Base-by-base conservation (phyloP, 1,140 invertebrate genomes). In the Rhynchophorus ferrugineus region DNA sequence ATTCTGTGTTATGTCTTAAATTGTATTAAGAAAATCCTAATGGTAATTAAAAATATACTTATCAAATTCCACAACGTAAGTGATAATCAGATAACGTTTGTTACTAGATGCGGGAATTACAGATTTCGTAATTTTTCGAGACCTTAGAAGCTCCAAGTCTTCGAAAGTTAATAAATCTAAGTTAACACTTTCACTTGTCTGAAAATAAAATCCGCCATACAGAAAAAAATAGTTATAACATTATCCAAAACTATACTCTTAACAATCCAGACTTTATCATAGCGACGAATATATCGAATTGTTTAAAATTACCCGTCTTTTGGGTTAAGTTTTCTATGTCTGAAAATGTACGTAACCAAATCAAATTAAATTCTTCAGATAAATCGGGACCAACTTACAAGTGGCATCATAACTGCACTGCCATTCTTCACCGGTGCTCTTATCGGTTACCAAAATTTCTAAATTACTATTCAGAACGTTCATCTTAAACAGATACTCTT, bases 261-360 rank as follows among this genome's bases (percentile, higher is more conserved):
- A 76, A 60, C 35, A 76, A 58, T 33, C 74, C 75, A 6, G 71
- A 75, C 57, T 73, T 73, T 16, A 77, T 58, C 75, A 77, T 76
- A 8, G 71, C 62, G 2, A 73, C 55, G 54, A 77, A 77, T 21
- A 73, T 70, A 49, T 74, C 66, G 50, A 76, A 77, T 54, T 73
- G 69, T 51, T 77, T 77, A 54, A 67, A 77, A 64, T 73, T 75
- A 39, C 75, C 75, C 8, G 74, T 76, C 61, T 72, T 72, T n/a
- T 70, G 68, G 1, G 74, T 76, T 49, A 76, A 62, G 53, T 71
- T 73, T 69, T 76, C 74, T 29, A 76, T 73, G 65, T 73, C 74
- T 77, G 54, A 36, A 63, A 61, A 57, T 21, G 43, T 21, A n/a
- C n/a, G n/a, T n/a, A n/a, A n/a, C n/a, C n/a, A n/a, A n/a, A n/a